Base-by-base conservation (phyloP, 2,888 invertebrate species). In the Therioaphis trifolii region DNA sequence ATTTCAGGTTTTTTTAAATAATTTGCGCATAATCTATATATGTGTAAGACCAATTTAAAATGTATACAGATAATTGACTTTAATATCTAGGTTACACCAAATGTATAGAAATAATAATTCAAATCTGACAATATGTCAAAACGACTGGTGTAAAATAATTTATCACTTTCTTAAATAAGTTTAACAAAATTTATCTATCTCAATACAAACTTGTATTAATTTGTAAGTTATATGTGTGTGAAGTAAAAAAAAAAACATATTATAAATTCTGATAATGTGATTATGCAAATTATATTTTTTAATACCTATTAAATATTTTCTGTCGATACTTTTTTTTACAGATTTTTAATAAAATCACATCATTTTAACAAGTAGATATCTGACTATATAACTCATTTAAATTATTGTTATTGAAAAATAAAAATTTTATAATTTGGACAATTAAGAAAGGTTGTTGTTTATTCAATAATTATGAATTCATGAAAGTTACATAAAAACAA, bases 1-100 rank as follows among this genome's bases (percentile, higher is more conserved):
- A 74, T 74, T 74, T 74, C 72, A 52, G 72, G 55, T 74, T 74
- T 72, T 1, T 55, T 12, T 29, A 29, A 35, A 72, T 72, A 72
- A 72, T 72, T 72, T 21, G n/a, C 52, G 11, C n/a, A 14, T 4
- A 71, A 49, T 71, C 27, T 49, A 71, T 71, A 72, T 72, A n/a
- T n/a, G n/a, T n/a, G n/a, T n/a, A 52, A 52, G 11, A 18, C 52
- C 29, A 29, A 29, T 52, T 72, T 29, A 35, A 52, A 29, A 14
- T 15, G 18, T 27, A 27, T 27, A n/a, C n/a, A n/a, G n/a, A 18
- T n/a, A n/a, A 58, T 58, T 58, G 58, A 58, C 58, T 58, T 58
- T 58, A 58, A 58, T 24, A 12, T 12, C 7, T 58, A 24, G 24
- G 58, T 24, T 58, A 24, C 7, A 21, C 21, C 21, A 58, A 58